Base-by-base conservation (phyloP, 2,888 invertebrate genomes). In the Eupithecia subumbrata region DNA sequence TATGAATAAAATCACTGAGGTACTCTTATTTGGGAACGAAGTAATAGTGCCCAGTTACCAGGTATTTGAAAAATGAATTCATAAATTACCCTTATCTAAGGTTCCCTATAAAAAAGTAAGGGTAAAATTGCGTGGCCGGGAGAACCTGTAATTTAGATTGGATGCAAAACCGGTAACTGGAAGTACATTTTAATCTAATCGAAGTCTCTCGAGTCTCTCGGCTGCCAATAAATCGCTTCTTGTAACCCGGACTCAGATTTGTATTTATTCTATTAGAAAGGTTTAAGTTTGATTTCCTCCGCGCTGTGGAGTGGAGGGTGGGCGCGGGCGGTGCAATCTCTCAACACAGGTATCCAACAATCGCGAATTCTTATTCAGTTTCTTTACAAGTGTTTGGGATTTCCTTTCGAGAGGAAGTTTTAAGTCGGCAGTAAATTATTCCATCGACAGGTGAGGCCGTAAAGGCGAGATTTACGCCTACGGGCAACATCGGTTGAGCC, bases 381-480 rank as follows among this genome's bases (percentile, higher is more conserved):
- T 92, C 92, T 92, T 90, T 89, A 90, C 91, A 92, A 92, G 93
- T 93, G 93, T 93, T 93, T 91, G 92, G 92, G 91, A 92, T 94
- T 94, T 93, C 90, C 91, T 91, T 89, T 90, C 85, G 87, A 87
- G 84, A 30, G 89, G 90, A 94, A 94, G 92, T 94, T 95, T 94
- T 94, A 93, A 95, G 93, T 92, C 88, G 86, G 91, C 91, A 92
- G 92, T 95, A 95, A 94, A 95, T 95, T 95, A 94, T 94, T 93
- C 92, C 87, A 90, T 93, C 92, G 94, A 94, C 94, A 95, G 94
- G 94, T 94, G 91, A 92, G 92, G 93, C 91, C 90, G 94, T 94
- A 93, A 93, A 94, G 92, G 93, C 52, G 93, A 94, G 94, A 95
- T 95, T 94, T 95, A 95, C 93, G 93, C 91, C 88, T 85, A 87